Base-by-base conservation (phyloP, 2,797 vertebrate species). In the Danionella dracula region DNA sequence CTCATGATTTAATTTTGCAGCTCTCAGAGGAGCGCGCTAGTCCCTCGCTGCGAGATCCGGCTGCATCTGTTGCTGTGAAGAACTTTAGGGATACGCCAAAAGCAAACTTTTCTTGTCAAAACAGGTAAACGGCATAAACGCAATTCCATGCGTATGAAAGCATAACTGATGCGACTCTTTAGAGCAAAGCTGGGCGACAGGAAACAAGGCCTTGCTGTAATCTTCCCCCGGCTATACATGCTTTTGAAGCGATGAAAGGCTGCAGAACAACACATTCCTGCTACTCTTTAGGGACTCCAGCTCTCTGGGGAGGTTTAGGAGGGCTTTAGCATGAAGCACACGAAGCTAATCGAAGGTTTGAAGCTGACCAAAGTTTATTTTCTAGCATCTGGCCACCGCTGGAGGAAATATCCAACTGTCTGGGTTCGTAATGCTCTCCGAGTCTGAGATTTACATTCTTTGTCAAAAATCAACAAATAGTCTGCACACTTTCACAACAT, bases 361-460 rank as follows among this genome's bases (percentile, higher is more conserved):
- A 11, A 20, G 46, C 38, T 38, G 56, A 60, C 4, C 20, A 32
- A 16, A 35, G 20, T 62, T 44, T 66, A 46, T 10, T 37, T 55
- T 5, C 12, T 51, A 50, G 64, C 67, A 68, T 71, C 61, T 71
- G 75, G 38, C 27, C 20, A 12, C 41, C 32, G 35, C 16, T 38
- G 16, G 31, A 45, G 4, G 17, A 54, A 38, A 45, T 19, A 62
- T 27, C 8, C 17, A 20, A 41, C 55, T 13, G 2, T 13, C 23
- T 45, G 45, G 50, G 53, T 42, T 17, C 29, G 54, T 20, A 38
- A 19, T 10, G 21, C 8, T 12, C 44, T 61, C 16, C 10, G 57
- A 17, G 8, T 13, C 34, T 5, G 20, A 34, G 4, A 19, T 11
- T 53, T 5, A 53, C 29, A 34, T 13, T 41, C 1, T 21, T 37